phyloP scores from a whole-genome alignment of 2,888 invertebrate species.

The Drosophila sordidapex region DNA sequence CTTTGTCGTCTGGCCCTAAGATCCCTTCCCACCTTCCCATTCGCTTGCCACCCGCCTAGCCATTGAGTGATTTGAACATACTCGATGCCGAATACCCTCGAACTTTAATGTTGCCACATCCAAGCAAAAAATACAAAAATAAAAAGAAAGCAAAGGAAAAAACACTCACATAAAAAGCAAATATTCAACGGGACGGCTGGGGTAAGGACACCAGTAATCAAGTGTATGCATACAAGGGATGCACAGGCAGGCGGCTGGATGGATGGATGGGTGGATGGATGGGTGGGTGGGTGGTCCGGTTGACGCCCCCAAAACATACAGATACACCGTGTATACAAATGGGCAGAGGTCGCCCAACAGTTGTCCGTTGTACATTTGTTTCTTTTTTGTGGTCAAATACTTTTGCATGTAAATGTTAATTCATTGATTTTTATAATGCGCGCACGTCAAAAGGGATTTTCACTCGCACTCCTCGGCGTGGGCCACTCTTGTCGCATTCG shows the following conservation, averaged over 20 bases:
- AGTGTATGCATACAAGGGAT: conserved; percentile 71
- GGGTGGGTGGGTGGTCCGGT: conserved; percentile 15
- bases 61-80: conserved; percentile 49
- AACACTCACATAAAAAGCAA: conserved; percentile 70
- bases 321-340: conserved; percentile 44
- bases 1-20: conserved; percentile 40
- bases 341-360: conserved; percentile 45
- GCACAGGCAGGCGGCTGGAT: conserved; percentile 22
- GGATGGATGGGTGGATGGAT: conserved; percentile 18
- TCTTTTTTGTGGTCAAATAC: conserved; percentile 80
- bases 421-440: conserved; percentile 79
- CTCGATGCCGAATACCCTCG: conserved; percentile 37
- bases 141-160: conserved; percentile 42
- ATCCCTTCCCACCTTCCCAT: background rate
- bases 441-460: conserved; percentile 67
- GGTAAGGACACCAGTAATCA: conserved; percentile 74
- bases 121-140: conserved; percentile 11
- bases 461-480: conserved; percentile 1
- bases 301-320: conserved; percentile 14
- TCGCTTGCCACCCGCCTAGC: background rate
- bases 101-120: conserved; percentile 51
- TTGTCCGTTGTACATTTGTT: conserved; percentile 74
- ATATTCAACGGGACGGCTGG: conserved; percentile 43
- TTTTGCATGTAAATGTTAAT: conserved; percentile 78
- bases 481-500: conserved; percentile 51